Percentiles rank a stretch among this genome's conserved stretches.
phyloP scores from a whole-genome alignment of 2,113 vertebrate species.

The Oreocharis arfaki region DNA sequence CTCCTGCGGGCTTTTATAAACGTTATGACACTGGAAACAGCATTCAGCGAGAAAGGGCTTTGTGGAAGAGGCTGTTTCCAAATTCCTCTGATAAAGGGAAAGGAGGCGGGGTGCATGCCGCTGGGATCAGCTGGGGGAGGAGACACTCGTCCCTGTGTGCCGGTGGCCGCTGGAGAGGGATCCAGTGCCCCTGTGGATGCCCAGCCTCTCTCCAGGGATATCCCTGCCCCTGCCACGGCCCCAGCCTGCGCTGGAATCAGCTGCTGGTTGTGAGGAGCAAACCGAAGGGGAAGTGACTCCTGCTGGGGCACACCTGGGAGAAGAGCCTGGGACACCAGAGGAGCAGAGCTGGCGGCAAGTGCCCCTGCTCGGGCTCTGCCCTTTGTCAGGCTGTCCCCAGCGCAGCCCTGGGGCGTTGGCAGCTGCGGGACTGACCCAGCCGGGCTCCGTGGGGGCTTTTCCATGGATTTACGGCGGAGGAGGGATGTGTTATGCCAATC shows the following conservation, averaged over 20 bases:
- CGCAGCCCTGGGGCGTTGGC: background rate
- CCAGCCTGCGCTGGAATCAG: background rate
- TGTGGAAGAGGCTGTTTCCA: rapidly evolving
- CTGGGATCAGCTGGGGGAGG: background rate
- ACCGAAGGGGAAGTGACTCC: background rate
- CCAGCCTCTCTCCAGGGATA: background rate
- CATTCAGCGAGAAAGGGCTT: background rate
- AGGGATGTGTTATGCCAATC: too few relatives aligned
- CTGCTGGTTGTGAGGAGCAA: background rate
- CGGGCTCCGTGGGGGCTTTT: background rate
- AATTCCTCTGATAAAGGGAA: background rate
- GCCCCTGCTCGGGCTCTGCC: background rate
- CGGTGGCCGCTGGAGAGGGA: background rate
- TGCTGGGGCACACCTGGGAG: background rate
- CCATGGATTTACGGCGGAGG: background rate
- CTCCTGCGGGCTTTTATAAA: background rate
- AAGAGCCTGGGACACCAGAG: background rate
- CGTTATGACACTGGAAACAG: rapidly evolving
- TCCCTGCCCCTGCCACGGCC: rapidly evolving
- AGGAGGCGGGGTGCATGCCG: rapidly evolving
- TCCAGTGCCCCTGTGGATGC: background rate
- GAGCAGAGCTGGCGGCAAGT: background rate
- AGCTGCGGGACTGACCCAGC: background rate
- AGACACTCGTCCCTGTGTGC: rapidly evolving
- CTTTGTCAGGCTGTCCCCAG: background rate